Base-by-base conservation (phyloP, 2,797 vertebrate genomes). In the Gymnopithys bicolor region DNA sequence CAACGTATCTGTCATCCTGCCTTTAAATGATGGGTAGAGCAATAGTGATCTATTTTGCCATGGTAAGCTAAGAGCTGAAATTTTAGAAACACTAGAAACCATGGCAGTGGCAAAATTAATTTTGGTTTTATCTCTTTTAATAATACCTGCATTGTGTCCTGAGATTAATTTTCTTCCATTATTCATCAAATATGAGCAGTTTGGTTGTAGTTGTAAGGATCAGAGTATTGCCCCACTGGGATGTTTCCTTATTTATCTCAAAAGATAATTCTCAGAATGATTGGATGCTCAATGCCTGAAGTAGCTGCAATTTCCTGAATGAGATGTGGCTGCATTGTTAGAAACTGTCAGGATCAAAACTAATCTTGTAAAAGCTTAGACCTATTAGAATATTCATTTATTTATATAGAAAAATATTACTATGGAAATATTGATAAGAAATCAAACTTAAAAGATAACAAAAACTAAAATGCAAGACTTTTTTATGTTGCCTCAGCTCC, bases 301-400 rank as follows among this genome's bases (percentile, higher is more conserved):
- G 60, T 55, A 89, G 68, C 41, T 84, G 56, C 76, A 87, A 84
- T 95, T 94, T 96, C 93, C 94, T 85, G 84, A 81, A 81, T 59
- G 43, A 89, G 21, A 71, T 55, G 59, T 68, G 23, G 14, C 28
- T 84, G 23, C 39, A 24, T 83, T 93, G 58, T 92, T 53, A 93
- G 37, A 62, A 92, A 37, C 14, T 60, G 8, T 76, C 43, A 88
- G 82, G 68, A 59, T 86, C 76, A 78, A 87, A 85, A 78, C 48
- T 59, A 66, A 84, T 75, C 78, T 89, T 91, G 51, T 88, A 93
- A 89, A 92, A 93, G 13, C 35, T 87, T 83, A 77, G 66, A 6
- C 28, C 7, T 73, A 86, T 75, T 23, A 45, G n/a, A 76, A 80
- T 30, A 24, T 67, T 89, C 35, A 58, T 94, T 83, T 85, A 68